These are phyloP conservation scores for Pomatorhinus ruficollis DNA, from an alignment of 2,113 vertebrate genomes.

Conservation along the genomic window DNA sequence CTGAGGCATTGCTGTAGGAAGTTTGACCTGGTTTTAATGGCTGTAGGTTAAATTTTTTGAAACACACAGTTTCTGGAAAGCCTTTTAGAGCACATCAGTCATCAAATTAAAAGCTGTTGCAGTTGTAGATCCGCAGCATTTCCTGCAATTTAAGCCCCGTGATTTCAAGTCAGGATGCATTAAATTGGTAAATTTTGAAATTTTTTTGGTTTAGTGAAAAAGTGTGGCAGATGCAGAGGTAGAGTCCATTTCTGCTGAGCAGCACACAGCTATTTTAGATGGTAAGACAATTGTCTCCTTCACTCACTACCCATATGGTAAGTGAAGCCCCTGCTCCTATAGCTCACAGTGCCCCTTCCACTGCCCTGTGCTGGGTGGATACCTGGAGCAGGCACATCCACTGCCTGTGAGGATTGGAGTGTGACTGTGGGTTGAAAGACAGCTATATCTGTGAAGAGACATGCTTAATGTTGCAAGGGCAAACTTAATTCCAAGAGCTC, in stretches of 20 bases:
- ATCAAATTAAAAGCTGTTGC: not conserved
- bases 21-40: not conserved
- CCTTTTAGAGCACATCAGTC: not conserved
- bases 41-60: not conserved
- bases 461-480: not conserved
- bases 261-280: not conserved
- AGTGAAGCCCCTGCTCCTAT: rapidly evolving
- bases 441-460: not conserved
- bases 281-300: not conserved
- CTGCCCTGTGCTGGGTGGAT: rapidly evolving
- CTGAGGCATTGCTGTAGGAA: not conserved
- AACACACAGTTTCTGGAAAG: not conserved
- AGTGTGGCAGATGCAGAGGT: not conserved
- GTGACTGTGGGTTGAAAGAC: not conserved
- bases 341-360: not conserved
- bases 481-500: not conserved
- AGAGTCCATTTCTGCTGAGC: not conserved
- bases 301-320: rapidly evolving
- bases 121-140: not conserved
- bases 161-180: not conserved
- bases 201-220: not conserved
- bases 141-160: not conserved
- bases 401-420: not conserved
- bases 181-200: not conserved
- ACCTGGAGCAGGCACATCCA: rapidly evolving